Evolutionary conservation across 2,797 vertebrate genomes (phyloP), one percentile per base, ranked within the genome.

Genomic region (Melanotaenia pygmaea): DNA sequence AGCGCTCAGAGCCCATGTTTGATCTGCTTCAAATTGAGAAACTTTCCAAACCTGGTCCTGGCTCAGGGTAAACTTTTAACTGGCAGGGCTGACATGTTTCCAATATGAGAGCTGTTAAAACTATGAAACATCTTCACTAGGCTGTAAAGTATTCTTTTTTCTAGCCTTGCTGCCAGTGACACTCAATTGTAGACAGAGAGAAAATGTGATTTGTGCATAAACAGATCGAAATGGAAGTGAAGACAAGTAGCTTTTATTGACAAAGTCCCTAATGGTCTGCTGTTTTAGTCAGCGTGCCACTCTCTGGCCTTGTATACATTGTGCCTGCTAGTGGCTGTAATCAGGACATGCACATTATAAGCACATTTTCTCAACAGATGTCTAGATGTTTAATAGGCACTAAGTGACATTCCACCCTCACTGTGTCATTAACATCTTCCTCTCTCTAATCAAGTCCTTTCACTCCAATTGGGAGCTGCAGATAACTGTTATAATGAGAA

Each of bases 371-470:
- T 75, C 59, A 61, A 63, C 88, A 91, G 83, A 90, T 90, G 90
- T 92, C 91, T 90, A 86, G 92, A 92, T 92, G 91, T 91, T 93
- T 93, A 92, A 93, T 93, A 88, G 82, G 78, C 87, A 83, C 83
- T 85, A 86, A 91, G 86, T 81, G 86, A 89, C 90, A 87, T 87
- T 74, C 79, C 60, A 66, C 82, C 88, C 88, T 93, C 83, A 16
- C 83, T 70, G 75, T 91, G 87, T 85, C 90, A 89, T 92, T 92
- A 91, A 88, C 79, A 71, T 74, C 79, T 79, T 71, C 67, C 81
- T 76, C 72, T 72, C 88, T 90, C 86, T 91, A 86, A 92, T 93
- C 87, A 90, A 85, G 89, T 82, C 79, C 72, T 84, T 90, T 91
- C 85, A 85, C 79, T 84, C 75, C 70, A 82, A 82, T 89, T 70